phyloP scores from a whole-genome alignment of 2,113 vertebrate genomes.

The Atherinomorus stipes region DNA sequence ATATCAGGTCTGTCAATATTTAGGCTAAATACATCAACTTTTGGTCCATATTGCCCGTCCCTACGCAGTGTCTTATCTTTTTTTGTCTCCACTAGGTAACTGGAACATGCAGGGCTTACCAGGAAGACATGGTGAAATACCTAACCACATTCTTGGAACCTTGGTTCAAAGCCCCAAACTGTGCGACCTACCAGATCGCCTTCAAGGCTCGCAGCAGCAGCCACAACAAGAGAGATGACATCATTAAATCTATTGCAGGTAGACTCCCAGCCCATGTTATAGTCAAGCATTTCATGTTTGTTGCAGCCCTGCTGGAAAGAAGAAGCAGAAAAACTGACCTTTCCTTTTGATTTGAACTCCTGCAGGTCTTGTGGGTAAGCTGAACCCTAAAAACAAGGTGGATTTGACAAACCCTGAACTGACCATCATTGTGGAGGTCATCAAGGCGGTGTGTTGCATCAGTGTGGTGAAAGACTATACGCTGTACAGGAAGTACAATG shows the following conservation, averaged over 20 bases:
- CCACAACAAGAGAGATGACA: constrained; percentile 92
- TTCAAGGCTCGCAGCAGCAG: constrained; percentile 96
- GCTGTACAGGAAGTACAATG: constrained; percentile 93
- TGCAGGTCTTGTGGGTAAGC: constrained; percentile 88
- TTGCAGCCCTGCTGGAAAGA: not conserved
- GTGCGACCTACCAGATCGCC: constrained; percentile 92
- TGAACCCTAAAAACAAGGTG: constrained; percentile 95
- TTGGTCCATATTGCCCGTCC: too few species aligned
- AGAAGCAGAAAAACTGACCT: not conserved
- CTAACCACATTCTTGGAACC: constrained; percentile 90
- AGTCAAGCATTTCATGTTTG: not conserved
- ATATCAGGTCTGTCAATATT: too few species aligned
- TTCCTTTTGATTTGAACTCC: not conserved
- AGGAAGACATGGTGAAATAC: constrained; percentile 95
- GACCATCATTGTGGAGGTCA: constrained; percentile 95
- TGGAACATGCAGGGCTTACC: constrained; percentile 93
- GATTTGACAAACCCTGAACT: constrained; percentile 92
- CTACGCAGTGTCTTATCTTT: not conserved
- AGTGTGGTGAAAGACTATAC: constrained; percentile 94
- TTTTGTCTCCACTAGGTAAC: constrained; percentile 68
- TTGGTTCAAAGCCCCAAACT: constrained; percentile 93
- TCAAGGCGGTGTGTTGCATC: constrained; percentile 93
- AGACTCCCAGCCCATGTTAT: not conserved
- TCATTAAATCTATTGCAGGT: constrained; percentile 96
- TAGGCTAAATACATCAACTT: too few species aligned